Evolutionary conservation across 2,797 vertebrate genomes (phyloP).

Genomic region (Cynodonichthys magdalenae): DNA sequence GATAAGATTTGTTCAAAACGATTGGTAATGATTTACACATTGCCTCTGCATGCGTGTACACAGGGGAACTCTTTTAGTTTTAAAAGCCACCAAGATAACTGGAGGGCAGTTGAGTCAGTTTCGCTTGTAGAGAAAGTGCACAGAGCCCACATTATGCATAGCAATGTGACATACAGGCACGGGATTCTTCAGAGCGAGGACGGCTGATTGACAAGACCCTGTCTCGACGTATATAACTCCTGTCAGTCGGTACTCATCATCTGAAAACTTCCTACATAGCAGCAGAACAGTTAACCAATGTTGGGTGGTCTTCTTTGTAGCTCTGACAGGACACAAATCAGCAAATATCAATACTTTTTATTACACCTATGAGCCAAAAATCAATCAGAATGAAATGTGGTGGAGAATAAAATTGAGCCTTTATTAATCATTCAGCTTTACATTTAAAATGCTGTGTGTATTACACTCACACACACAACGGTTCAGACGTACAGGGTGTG

Average conservation of each 20-base stretch:
- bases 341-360: constrained; percentile 33
- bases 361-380: constrained; percentile 8
- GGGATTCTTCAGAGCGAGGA: constrained; percentile 48
- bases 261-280: constrained; percentile 46
- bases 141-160: constrained; percentile 42
- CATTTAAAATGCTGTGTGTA: constrained; percentile 18
- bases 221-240: constrained; percentile 37
- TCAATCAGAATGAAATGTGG: constrained; percentile 16
- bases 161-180: constrained; percentile 65
- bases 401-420: constrained; percentile 5
- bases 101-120: constrained; percentile 37
- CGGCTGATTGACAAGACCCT: constrained; percentile 53
- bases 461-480: constrained; percentile 13
- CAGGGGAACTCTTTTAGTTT: constrained; percentile 24
- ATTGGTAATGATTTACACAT: constrained; percentile 27
- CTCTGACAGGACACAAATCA: constrained; percentile 26
- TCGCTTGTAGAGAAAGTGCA: constrained; percentile 19
- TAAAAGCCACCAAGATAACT: constrained; percentile 28
- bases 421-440: neutral
- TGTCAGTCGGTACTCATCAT: constrained; percentile 59
- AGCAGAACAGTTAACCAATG: constrained; percentile 20
- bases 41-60: constrained; percentile 14
- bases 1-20: constrained; percentile 9
- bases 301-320: constrained; percentile 20
- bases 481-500: constrained; percentile 14